Evolutionary conservation across 2,888 invertebrate genomes (phyloP), one percentile per base, ranked within the genome.

Genomic region (Volucella inflata): DNA sequence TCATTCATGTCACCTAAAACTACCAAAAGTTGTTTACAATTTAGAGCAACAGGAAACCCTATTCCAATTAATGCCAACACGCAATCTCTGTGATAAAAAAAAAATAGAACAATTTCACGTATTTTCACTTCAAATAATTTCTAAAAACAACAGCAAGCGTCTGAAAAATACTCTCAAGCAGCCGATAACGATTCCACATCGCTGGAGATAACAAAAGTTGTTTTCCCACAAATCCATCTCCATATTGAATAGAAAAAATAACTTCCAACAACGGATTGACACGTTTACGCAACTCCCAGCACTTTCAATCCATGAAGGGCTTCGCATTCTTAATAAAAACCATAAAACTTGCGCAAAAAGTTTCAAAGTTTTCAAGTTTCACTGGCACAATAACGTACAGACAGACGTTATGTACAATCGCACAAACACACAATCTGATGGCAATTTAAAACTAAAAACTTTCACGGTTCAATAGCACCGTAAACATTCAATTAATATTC

Each of bases 401-500:
- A 10, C 4, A 48, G 16, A 30, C 38, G 14, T 60, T 21, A 60
- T 40, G 8, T 40, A 59, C 21, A 42, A n/a, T 36, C 11, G 21
- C 16, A 40, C 11, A 72, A 62, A 76, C 70, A 65, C 62, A 70
- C 70, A 81, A 65, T 67, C 38, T 50, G 51, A 48, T 42, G 60
- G 14, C 16, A 67, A 59, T 65, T 14, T 74, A 36, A 48, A 30
- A 30, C 30, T 30, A 6, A 30, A 30, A 6, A 46, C 42, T 60
- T 38, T 55, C 60, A 48, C 62, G 72, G 85, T 85, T 85, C 81
- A 81, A 76, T 72, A 64, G 64, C 81, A 85, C 50, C 57, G 30
- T 64, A 81, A 81, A 44, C 40, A 46, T 40, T 46, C 12, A 72
- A 81, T 80, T 67, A 59, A 68, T 65, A 79, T 76, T 85, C 68